Base-by-base conservation (phyloP, 2,888 invertebrate genomes). In the Lycia hirtaria region DNA sequence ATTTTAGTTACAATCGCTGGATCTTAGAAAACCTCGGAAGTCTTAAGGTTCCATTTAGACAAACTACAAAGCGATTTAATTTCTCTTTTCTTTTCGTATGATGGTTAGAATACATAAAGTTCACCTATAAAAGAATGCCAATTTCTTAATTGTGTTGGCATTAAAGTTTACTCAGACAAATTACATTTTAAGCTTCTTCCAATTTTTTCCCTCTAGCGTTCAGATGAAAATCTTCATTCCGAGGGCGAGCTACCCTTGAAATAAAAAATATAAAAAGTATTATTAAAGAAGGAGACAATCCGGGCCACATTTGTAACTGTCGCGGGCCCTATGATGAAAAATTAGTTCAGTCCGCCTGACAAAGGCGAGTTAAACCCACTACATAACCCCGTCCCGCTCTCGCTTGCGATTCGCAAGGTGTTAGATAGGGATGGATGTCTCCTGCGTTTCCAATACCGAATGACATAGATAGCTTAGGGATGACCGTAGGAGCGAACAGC, bases 201-300 rank as follows among this genome's bases (percentile, higher is more conserved):
- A 84, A 83, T 85, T 87, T 81, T 87, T 85, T 67, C 64, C 80
- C 84, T 75, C 76, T 69, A 67, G 73, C 74, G 69, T 78, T 76
- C 76, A 78, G 83, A 90, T 85, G 88, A 85, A 92, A 90, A 91
- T 90, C 88, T 88, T 88, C 81, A 81, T 86, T 83, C 76, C 79
- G 83, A 85, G 90, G 90, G 88, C 80, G 85, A 81, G 82, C 86
- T 88, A 89, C 91, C 91, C 90, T 90, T 89, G 85, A 89, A 88
- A 88, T 41, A 82, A 72, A 77, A 77, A 78, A 88, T 79, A 84
- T 85, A 89, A 92, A 91, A 92, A 91, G 90, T 92, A 92, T 92
- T 92, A 92, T 92, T 92, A 92, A 92, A 92, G 92, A 91, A 92
- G 85, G 86, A 90, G 92, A 92, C 92, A 90, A 92, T 92, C 92